phyloP scores from a whole-genome alignment of 2,888 invertebrate species.

The Norana najaformis region DNA sequence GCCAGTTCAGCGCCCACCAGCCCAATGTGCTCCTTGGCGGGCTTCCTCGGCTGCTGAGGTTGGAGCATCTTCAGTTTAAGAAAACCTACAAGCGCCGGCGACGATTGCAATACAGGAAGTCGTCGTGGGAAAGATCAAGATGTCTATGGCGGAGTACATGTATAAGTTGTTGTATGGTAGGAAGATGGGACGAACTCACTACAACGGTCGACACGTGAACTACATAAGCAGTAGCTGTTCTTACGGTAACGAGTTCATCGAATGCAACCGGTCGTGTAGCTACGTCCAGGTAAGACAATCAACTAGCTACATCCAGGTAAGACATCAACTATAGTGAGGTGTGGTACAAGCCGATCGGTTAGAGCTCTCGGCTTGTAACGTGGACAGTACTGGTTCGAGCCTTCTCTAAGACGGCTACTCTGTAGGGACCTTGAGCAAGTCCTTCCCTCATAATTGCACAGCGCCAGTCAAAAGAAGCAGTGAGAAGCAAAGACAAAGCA shows the following conservation, averaged over 20 bases:
- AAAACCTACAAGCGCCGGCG: conserved; percentile 1
- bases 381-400: no score
- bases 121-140: background rate
- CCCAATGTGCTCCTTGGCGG: background rate
- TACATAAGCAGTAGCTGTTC: conserved; percentile 14
- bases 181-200: background rate
- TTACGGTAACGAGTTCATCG: background rate
- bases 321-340: no score
- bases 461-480: no score
- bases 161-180: conserved; percentile 37
- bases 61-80: background rate
- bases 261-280: conserved; percentile 14
- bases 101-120: background rate
- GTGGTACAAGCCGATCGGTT: no score
- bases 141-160: conserved; percentile 39
- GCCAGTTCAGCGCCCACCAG: background rate
- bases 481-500: no score
- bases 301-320: no score
- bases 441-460: no score
- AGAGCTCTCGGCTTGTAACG: no score
- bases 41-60: no score
- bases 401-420: no score
- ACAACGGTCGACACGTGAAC: background rate
- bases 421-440: no score
- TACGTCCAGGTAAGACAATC: background rate